Base-by-base conservation (phyloP, 2,797 vertebrate species). In the Bovichtus diacanthus region DNA sequence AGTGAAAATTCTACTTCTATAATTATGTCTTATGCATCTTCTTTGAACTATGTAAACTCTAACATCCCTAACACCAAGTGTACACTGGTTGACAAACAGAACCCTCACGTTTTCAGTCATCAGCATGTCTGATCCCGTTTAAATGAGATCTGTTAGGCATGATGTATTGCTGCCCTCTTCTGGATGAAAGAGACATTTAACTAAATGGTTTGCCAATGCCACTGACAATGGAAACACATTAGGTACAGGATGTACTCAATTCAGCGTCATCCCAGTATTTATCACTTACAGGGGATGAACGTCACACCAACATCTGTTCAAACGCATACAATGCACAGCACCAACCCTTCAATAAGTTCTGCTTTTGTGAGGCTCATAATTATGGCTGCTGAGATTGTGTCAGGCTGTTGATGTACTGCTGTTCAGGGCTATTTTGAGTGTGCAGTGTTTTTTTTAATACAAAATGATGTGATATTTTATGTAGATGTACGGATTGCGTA, bases 81-180 rank as follows among this genome's bases (percentile, higher is more conserved):
- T 2, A 2, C 13, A 15, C 5, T 71, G 2, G 6, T 13, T 9
- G 12, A 25, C 51, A 58, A 16, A 65, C 8, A 59, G 9, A 70
- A 9, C n/a, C 36, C 5, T 7, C 2, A 3, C 2, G 21, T 36
- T 12, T 41, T 60, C 34, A 50, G 12, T 18, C 16, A 54, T 10
- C 11, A 15, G 34, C 16, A 38, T n/a, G n/a, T 41, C 8, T 27
- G 12, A 3, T 6, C 5, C 5, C n/a, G 21, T 56, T n/a, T n/a
- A n/a, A n/a, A n/a, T 64, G 15, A 56, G 0, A 47, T 47, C 7
- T 66, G 44, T n/a, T 31, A 61, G 18, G 10, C 0, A 13, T 56
- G 10, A 76, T 27, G 50, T 3, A n/a, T 36, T 84, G 66, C 74
- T 81, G 80, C 78, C 50, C 70, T 64, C 90, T 89, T 76, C 62